Evolutionary conservation across 2,888 invertebrate species (phyloP), one percentile per base, ranked within the genome.

Genomic region (Cylloceria caligata): DNA sequence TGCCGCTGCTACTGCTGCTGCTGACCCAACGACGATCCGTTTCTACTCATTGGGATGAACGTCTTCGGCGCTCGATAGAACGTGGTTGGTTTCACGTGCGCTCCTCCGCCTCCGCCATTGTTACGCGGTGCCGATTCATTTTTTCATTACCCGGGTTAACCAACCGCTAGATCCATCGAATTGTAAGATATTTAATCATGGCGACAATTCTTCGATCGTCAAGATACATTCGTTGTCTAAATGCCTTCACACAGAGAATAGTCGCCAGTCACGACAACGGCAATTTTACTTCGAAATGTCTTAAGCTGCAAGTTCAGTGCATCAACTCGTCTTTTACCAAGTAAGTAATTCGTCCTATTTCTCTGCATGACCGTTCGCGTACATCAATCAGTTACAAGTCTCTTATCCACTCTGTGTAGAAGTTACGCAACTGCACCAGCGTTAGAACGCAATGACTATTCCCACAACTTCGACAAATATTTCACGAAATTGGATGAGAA

Each of bases 171-270:
- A 27, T 19, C 4, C 6, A 49, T 47, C 39, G 45, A 45, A 42
- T 68, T 39, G 55, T 73, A 49, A 19, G 9, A 16, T 19, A 60
- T 57, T 67, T 62, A 79, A 93, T 85, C 86, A 96, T 95, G 95
- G 95, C 95, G 89, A 95, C 95, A 83, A 94, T 96, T 86, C 92
- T 96, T 89, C 94, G 96, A 88, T 96, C 96, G 72, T 96, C 96
- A 42, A 96, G 96, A 93, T 95, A 96, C 93, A 94, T 96, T 85
- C 94, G 96, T 86, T 96, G 96, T 92, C 95, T 96, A 89, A 95
- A 96, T 85, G 95, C 95, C 88, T 95, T 96, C 87, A 95, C 96
- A 47, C 94, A 95, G 87, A 96, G 95, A 88, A 94, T 96, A 60
- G 94, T 96, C 65, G 93, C 95, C 42, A 81, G 71, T 62, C 73